Evolutionary conservation across 2,797 vertebrate species (phyloP).

Genomic region (Nannoperca australis): DNA sequence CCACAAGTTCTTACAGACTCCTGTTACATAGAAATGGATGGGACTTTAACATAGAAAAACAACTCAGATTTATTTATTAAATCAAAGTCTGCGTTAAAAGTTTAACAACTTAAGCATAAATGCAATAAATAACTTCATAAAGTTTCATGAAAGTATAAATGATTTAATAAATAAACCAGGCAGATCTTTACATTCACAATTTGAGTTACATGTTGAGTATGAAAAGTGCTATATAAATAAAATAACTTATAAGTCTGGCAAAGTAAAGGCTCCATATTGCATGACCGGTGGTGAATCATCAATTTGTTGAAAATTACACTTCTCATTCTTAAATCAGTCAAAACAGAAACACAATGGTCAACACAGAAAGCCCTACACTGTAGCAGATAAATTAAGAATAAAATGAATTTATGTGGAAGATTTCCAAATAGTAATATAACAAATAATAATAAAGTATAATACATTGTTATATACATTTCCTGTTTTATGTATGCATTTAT

Average conservation of each 20-base stretch:
- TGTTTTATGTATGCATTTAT: background rate
- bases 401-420: background rate
- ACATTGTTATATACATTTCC: background rate
- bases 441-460: background rate
- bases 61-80: background rate
- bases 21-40: background rate
- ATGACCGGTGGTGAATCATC: constrained; percentile 9
- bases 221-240: background rate
- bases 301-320: background rate
- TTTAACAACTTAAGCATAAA: background rate
- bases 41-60: background rate
- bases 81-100: background rate
- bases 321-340: background rate
- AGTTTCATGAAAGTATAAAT: background rate
- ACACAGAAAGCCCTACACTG: background rate
- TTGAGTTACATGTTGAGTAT: background rate
- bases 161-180: background rate
- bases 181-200: background rate
- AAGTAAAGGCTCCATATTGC: constrained; percentile 11
- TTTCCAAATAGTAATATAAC: background rate
- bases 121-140: background rate
- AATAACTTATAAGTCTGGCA: constrained; percentile 7
- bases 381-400: background rate
- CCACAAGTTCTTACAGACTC: background rate
- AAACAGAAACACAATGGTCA: background rate